These are phyloP conservation scores for Episyrphus balteatus DNA, from an alignment of 1,140 invertebrate species.

Conservation along the genomic window DNA sequence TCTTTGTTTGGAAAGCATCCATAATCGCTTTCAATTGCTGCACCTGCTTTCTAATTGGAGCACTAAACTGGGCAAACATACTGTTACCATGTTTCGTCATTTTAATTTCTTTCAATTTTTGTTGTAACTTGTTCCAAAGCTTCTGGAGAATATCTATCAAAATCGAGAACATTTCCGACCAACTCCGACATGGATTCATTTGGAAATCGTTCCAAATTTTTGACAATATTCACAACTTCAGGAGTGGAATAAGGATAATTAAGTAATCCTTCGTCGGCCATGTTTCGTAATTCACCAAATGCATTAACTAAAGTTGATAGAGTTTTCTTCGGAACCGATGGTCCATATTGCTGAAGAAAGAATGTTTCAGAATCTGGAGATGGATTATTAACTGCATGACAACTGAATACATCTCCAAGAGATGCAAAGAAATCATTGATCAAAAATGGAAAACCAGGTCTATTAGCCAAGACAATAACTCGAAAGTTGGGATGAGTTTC, in stretches of 20 bases:
- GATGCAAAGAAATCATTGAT: constrained; percentile 94
- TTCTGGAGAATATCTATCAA: constrained; percentile 74
- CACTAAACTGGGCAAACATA: constrained; percentile 71
- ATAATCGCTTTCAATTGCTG: constrained; percentile 52
- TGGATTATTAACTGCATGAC: constrained; percentile 92
- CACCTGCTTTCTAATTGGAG: constrained; percentile 67
- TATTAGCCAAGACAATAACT: constrained; percentile 91
- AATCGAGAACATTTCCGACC: no score
- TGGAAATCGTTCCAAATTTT: constrained; percentile 82
- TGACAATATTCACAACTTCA: constrained; percentile 85
- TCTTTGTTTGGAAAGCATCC: constrained; percentile 74
- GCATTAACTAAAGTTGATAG: constrained; percentile 71
- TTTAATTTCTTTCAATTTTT: constrained; percentile 80
- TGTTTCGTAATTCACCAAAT: constrained; percentile 71
- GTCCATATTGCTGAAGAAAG: constrained; percentile 81
- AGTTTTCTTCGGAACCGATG: constrained; percentile 60
- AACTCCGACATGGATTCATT: constrained; percentile 71
- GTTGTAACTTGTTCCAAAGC: constrained; percentile 63
- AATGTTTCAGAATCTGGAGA: constrained; percentile 75
- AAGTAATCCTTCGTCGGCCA: constrained; percentile 84
- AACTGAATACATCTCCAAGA: constrained; percentile 85
- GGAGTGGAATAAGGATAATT: constrained; percentile 94
- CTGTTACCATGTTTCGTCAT: constrained; percentile 92
- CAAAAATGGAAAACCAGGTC: no score
- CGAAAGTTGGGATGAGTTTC: constrained; percentile 74